phyloP scores from a whole-genome alignment of 2,797 vertebrate genomes.

The Toxotes lorentzi region DNA sequence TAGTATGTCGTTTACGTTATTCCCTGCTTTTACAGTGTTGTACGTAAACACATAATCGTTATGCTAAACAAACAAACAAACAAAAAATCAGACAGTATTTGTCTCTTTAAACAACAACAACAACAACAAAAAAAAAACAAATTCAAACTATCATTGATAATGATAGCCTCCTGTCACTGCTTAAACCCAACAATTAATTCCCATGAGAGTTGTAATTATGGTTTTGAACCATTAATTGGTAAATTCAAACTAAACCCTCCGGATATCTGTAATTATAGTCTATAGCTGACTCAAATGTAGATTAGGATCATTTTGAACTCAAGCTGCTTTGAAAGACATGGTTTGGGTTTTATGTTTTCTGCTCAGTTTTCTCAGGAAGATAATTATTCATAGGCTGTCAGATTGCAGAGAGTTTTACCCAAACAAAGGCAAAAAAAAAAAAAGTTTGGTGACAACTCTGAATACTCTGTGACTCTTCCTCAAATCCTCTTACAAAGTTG shows the following conservation, averaged over 20 bases:
- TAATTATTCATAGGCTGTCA: conserved; percentile 57
- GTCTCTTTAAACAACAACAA: too few species aligned
- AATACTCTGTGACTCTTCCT: conserved; percentile 38
- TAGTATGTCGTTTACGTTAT: not conserved
- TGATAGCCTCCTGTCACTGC: not conserved
- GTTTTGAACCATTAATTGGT: conserved; percentile 32
- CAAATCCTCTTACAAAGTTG: conserved; percentile 52
- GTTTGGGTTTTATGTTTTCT: conserved; percentile 34
- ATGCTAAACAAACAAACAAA: too few species aligned
- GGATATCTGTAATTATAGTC: conserved; percentile 42
- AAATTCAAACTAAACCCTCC: conserved; percentile 22
- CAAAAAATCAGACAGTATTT: too few species aligned
- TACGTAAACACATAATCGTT: too few species aligned
- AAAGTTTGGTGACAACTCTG: conserved; percentile 33
- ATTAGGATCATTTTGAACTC: conserved; percentile 27
- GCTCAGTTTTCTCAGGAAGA: conserved; percentile 30
- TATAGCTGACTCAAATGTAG: conserved; percentile 7
- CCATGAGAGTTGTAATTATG: conserved; percentile 7
- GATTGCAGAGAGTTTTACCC: conserved; percentile 24
- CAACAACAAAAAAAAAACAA: not conserved
- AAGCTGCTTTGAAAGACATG: conserved; percentile 27
- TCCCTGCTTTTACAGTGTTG: too few species aligned
- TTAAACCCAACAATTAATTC: conserved; percentile 31
- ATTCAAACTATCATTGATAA: not conserved
- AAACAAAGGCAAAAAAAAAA: conserved; percentile 33